Evolutionary conservation across 2,113 vertebrate species (phyloP).

Genomic region (Lampris megalopsis): DNA sequence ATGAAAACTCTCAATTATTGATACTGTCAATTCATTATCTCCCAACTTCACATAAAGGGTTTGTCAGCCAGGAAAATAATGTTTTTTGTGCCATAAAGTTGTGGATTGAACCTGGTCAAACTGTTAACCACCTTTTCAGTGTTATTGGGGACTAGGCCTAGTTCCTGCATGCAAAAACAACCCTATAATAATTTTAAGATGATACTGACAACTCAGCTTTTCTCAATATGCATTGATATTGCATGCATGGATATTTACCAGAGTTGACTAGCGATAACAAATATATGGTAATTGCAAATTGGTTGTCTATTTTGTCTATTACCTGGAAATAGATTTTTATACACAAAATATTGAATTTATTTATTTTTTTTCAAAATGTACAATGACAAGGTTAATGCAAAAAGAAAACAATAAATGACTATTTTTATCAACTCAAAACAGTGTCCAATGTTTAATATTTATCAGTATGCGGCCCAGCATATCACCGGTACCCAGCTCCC

Average conservation of each 20-base stretch:
- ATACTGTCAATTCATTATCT: not conserved
- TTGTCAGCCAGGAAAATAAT: too few relatives aligned
- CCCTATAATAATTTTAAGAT: constrained; percentile 15
- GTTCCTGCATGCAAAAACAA: constrained; percentile 9
- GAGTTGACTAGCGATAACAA: constrained; percentile 12
- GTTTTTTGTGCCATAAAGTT: constrained; percentile 1
- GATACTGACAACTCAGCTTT: not conserved
- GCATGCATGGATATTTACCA: constrained; percentile 10
- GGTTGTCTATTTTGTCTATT: constrained; percentile 24
- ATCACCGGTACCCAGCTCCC: too few relatives aligned
- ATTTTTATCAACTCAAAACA: constrained; percentile 65
- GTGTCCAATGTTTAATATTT: constrained; percentile 22
- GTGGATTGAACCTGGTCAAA: not conserved
- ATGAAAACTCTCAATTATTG: constrained; percentile 6
- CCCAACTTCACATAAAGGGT: not conserved
- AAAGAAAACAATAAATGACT: constrained; percentile 58
- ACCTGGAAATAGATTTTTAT: constrained; percentile 45
- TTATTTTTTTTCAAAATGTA: constrained; percentile 70
- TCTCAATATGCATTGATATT: not conserved
- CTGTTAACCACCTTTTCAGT: not conserved
- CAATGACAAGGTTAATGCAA: constrained; percentile 57
- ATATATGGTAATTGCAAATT: constrained; percentile 20
- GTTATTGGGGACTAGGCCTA: not conserved
- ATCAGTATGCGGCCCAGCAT: not conserved
- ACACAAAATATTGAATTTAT: constrained; percentile 65